Percentiles rank a stretch among this genome's conserved stretches.
Conservation (phyloP, 2,888 invertebrate species). For the Gnatocerus cornutus region DNA sequence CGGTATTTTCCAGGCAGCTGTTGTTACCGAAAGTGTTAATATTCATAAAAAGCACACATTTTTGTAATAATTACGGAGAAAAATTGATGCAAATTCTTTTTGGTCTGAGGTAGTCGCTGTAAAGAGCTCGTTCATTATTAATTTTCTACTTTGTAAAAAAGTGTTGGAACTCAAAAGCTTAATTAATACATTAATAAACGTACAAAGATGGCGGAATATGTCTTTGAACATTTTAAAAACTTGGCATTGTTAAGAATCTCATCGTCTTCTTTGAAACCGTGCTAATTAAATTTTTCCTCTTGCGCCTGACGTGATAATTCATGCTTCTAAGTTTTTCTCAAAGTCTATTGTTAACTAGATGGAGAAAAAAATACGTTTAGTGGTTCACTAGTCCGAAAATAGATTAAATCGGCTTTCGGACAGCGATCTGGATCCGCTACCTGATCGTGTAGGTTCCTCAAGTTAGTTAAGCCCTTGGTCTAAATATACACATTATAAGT, state of each 20-base stretch:
- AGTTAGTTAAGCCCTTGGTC: constrained; percentile 26
- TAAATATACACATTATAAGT: constrained; percentile 49
- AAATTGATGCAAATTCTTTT: constrained; percentile 42
- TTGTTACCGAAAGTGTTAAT: constrained; percentile 27
- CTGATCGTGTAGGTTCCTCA: constrained; percentile 41
- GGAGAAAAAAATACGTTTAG: background rate
- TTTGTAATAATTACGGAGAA: constrained; percentile 12
- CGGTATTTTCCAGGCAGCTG: constrained; percentile 8
- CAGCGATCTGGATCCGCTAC: constrained; percentile 32
- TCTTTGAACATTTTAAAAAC: constrained; percentile 57
- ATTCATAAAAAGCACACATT: background rate
- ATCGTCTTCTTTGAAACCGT: constrained; percentile 41
- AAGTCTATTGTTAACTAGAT: too few species aligned
- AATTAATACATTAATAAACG: constrained; percentile 59
- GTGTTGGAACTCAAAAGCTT: constrained; percentile 50
- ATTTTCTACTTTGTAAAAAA: constrained; percentile 41
- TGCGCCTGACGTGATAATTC: constrained; percentile 39
- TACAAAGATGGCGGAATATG: constrained; percentile 55
- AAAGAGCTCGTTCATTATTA: constrained; percentile 43
- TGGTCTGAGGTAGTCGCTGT: constrained; percentile 26
- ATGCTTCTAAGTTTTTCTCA: constrained; percentile 11
- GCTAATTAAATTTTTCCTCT: constrained; percentile 47
- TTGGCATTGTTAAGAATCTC: constrained; percentile 44
- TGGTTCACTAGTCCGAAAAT: background rate
- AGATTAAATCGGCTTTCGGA: constrained; percentile 19